phyloP scores from a whole-genome alignment of 92 coral and sea anemone species.

The Porites evermanni region DNA sequence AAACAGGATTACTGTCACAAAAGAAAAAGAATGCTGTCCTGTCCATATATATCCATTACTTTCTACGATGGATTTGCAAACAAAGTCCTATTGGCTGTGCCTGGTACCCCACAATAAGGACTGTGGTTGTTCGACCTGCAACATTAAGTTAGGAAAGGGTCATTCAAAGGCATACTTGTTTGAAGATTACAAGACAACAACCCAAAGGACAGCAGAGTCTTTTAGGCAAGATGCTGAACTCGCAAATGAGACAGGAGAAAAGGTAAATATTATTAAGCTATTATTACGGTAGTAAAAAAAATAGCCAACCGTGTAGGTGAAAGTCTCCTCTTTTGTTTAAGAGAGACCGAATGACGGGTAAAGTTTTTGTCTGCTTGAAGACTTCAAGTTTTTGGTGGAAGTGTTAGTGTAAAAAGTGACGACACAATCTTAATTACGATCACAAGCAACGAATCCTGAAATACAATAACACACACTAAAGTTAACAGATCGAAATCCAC shows the following conservation, averaged over 20 bases:
- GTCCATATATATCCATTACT: neutral
- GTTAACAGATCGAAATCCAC: too few species aligned
- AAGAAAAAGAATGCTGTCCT: neutral
- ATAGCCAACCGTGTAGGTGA: too few species aligned
- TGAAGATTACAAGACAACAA: neutral
- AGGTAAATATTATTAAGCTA: neutral
- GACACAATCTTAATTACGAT: too few species aligned
- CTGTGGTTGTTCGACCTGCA: neutral
- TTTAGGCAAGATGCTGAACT: neutral
- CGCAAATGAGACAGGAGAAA: neutral
- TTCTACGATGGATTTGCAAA: conserved; percentile 2
- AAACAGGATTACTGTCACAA: neutral
- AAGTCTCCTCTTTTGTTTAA: too few species aligned
- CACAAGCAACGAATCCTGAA: too few species aligned
- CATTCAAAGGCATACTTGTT: neutral
- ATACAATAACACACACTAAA: too few species aligned
- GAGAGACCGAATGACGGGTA: too few species aligned
- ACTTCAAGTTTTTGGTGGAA: too few species aligned
- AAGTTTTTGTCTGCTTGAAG: too few species aligned
- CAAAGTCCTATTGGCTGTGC: neutral
- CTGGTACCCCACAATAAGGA: neutral
- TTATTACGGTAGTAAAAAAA: too few species aligned
- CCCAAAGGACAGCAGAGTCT: neutral
- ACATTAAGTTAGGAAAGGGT: neutral
- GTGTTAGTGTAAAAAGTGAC: too few species aligned